Conservation (phyloP, 92 coral and sea anemone genomes). For the Meandrina meandrites region DNA sequence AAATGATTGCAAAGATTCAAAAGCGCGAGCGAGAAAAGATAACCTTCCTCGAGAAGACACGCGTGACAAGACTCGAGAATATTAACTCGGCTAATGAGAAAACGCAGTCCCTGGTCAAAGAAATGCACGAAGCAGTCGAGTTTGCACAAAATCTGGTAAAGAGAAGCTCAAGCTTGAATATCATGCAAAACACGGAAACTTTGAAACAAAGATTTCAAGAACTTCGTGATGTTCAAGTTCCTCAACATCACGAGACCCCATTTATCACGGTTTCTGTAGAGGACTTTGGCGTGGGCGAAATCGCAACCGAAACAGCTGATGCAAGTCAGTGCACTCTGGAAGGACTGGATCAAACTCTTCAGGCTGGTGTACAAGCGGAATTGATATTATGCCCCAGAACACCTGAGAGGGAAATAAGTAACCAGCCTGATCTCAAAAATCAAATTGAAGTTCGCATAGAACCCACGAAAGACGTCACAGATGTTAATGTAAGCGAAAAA, state of each 20-base stretch:
- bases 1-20: too few relatives aligned
- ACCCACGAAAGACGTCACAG: neutral
- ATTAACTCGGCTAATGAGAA: neutral
- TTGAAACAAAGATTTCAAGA: too few relatives aligned
- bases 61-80: neutral
- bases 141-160: neutral
- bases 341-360: neutral
- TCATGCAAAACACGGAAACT: too few relatives aligned
- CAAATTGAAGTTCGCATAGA: neutral
- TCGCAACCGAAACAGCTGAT: too few relatives aligned
- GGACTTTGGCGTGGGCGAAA: neutral
- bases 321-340: neutral
- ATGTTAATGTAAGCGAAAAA: neutral
- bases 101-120: neutral
- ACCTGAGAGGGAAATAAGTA: neutral
- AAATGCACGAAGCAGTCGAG: neutral
- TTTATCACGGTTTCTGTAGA: neutral
- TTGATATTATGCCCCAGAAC: neutral
- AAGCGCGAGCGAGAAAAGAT: too few relatives aligned
- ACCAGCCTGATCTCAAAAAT: neutral
- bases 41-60: too few relatives aligned
- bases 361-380: constrained; percentile 5
- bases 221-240: too few relatives aligned
- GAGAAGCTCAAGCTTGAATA: too few relatives aligned
- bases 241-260: neutral